A percentile compares a stretch with the other conserved stretches of the same genome.
phyloP scores from a whole-genome alignment of 2,797 vertebrate genomes.

The Sandelia bainsii region DNA sequence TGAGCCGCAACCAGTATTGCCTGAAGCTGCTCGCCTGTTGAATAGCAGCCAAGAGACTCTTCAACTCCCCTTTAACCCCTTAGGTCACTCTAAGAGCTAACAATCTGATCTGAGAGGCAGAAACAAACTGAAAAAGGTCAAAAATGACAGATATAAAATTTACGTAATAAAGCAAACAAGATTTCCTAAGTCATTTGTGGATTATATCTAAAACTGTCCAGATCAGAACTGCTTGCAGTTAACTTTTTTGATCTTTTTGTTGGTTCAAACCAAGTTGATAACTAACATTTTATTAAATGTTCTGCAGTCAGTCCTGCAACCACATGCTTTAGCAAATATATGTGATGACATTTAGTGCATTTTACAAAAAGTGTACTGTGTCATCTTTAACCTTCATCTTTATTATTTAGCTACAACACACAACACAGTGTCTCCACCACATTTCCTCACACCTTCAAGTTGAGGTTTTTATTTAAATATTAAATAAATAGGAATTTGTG shows the following conservation, averaged over 20 bases:
- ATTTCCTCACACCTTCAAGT: neutral
- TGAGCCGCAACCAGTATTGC: conserved; percentile 79
- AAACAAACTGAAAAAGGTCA: neutral
- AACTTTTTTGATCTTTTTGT: too few relatives aligned
- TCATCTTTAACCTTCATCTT: neutral
- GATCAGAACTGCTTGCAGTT: neutral
- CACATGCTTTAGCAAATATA: neutral
- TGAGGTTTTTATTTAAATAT: too few relatives aligned
- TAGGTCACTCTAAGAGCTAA: conserved; percentile 57
- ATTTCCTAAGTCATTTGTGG: neutral
- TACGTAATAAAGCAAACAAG: neutral
- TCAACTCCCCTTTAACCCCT: conserved; percentile 76
- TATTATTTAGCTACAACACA: neutral
- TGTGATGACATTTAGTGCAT: neutral
- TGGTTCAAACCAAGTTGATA: too few relatives aligned
- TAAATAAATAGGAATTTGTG: too few relatives aligned
- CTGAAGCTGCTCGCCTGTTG: conserved; percentile 79
- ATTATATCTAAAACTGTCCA: conserved; percentile 16
- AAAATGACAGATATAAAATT: neutral
- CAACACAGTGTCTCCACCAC: neutral
- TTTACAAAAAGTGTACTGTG: neutral
- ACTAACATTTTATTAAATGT: neutral
- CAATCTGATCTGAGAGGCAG: conserved; percentile 2
- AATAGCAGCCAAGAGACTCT: conserved; percentile 81
- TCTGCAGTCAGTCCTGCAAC: neutral